Evolutionary conservation across 2,888 invertebrate genomes (phyloP).

Genomic region (Drepanosiphum platanoidis): DNA sequence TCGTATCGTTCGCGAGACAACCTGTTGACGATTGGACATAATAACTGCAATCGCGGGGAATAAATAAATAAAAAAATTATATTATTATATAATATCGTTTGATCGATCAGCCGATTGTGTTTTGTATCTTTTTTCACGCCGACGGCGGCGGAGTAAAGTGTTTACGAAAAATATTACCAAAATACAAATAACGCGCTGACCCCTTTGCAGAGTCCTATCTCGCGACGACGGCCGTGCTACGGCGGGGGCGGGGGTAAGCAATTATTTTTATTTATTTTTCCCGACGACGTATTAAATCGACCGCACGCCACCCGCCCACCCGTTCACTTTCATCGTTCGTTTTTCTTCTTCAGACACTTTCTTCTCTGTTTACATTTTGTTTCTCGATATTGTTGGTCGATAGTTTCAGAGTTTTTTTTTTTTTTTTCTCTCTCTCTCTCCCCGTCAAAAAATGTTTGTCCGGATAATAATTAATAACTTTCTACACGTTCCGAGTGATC

Average conservation of each 20-base stretch:
- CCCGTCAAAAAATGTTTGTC: background rate
- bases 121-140: background rate
- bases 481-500: background rate
- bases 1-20: too few species aligned
- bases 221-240: background rate
- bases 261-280: conserved; percentile 19
- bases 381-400: conserved; percentile 34
- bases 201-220: background rate
- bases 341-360: background rate
- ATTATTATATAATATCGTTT: too few species aligned
- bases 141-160: background rate
- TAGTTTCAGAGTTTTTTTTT: too few species aligned
- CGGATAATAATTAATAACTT: conserved; percentile 29
- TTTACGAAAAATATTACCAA: background rate
- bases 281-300: conserved; percentile 34
- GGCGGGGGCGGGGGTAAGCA: too few species aligned
- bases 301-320: too few species aligned
- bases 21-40: too few species aligned
- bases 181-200: background rate
- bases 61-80: too few species aligned
- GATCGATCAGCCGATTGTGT: background rate
- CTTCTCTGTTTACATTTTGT: conserved; percentile 13
- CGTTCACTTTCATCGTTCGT: background rate
- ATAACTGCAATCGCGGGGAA: too few species aligned
- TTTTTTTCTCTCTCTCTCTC: background rate